Base-by-base conservation (phyloP, 2,797 vertebrate species). In the Cephalopachus bancanus region DNA sequence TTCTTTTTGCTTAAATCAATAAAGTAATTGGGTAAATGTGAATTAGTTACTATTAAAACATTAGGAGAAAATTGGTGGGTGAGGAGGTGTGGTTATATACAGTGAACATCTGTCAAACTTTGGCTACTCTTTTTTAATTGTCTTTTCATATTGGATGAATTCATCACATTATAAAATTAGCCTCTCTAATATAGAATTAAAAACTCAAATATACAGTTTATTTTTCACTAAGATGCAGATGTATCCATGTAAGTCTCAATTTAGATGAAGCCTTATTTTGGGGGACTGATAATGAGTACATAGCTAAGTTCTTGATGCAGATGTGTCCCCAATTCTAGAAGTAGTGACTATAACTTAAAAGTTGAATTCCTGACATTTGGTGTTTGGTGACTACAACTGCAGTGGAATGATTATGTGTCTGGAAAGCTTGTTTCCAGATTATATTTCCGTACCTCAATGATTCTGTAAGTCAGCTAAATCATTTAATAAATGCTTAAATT, bases 391-490 rank as follows among this genome's bases (percentile, higher is more conserved):
- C 55, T 5, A 1, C 16, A 86, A n/a, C 8, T 62, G 5, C 24
- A 55, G 5, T 51, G 14, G 6, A 60, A 1, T 57, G 3, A 12
- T 72, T 90, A 24, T 92, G n/a, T 88, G 30, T 74, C 33, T 67
- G 28, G 22, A 88, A 79, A 57, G 1, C 30, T 80, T 81, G 20
- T 16, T 49, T 89, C 49, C 8, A 59, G 60, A 26, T 5, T 76
- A 19, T n/a, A 78, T 92, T 33, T 96, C 44, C 28, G 96, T 10
- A 33, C 24, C 59, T 57, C 53, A 88, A n/a, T 85, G 60, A 93
- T 75, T 89, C 67, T 76, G n/a, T 94, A 44, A 92, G 72, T 79
- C 10, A 59, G 49, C 12, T 51, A 75, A 69, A 65, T 60, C 59
- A 64, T 53, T 92, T 75, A 49, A 51, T 69, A 74, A 67, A 49